A percentile compares a stretch with the other conserved stretches of the same genome.
Conservation (phyloP, 1,140 invertebrate species). For the Radopholus similis region DNA sequence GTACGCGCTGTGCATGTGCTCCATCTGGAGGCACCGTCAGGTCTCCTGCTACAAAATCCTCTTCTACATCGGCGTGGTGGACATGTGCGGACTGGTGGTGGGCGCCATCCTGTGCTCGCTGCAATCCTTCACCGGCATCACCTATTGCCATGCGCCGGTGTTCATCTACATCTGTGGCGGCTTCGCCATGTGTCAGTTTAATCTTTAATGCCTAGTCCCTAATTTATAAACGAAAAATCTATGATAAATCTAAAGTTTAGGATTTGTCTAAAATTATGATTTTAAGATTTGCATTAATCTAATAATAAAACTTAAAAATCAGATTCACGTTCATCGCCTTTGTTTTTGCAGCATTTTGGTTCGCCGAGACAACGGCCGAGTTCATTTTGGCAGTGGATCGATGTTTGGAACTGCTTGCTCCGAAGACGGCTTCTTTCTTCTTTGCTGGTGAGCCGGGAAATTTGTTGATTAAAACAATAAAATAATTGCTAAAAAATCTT, state of each 20-base stretch:
- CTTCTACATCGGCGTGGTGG: conserved; percentile 22
- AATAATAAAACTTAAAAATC: neutral
- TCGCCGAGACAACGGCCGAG: conserved; percentile 5
- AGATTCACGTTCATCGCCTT: no score
- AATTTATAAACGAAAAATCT: neutral
- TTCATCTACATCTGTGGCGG: conserved; percentile 15
- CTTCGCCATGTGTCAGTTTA: neutral
- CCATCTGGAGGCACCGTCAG: conserved; percentile 1
- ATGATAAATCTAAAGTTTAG: neutral
- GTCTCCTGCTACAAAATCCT: conserved; percentile 20
- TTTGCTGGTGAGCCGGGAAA: neutral
- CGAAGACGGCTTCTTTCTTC: neutral
- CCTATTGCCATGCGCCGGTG: conserved; percentile 15
- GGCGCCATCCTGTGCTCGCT: neutral
- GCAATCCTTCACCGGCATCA: conserved; percentile 1
- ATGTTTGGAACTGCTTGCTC: neutral
- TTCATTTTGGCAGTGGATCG: conserved; percentile 2
- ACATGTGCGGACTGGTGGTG: conserved; percentile 9
- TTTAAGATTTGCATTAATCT: neutral
- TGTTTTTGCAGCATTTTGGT: conserved; percentile 6
- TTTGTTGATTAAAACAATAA: no score
- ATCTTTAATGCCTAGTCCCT: neutral
- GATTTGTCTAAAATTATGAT: neutral
- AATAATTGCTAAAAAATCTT: no score
- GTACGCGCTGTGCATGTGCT: conserved; percentile 11